phyloP scores from a whole-genome alignment of 2,797 vertebrate genomes.

The Trematomus bernacchii region DNA sequence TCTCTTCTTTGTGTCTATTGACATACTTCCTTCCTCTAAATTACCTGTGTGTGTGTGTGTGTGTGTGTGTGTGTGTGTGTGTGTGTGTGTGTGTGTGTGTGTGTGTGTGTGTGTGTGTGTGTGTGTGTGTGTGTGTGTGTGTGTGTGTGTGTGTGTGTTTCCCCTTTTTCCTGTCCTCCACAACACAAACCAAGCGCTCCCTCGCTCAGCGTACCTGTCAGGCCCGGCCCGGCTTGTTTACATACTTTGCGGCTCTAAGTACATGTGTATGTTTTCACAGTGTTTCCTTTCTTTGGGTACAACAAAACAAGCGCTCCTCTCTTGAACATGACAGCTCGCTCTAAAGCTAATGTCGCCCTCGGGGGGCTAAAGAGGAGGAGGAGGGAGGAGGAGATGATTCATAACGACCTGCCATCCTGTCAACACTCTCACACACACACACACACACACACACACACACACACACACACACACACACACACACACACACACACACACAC shows the following conservation, averaged over 20 bases:
- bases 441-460: constrained; percentile 34
- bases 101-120: too few relatives aligned
- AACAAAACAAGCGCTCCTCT: constrained; percentile 80
- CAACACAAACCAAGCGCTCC: constrained; percentile 49
- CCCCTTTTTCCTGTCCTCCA: not conserved
- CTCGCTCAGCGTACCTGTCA: constrained; percentile 44
- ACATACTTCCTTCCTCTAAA: constrained; percentile 58
- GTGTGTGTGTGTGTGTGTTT: too few relatives aligned
- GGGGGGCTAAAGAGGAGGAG: constrained; percentile 30
- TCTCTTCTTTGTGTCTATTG: constrained; percentile 43
- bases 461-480: constrained; percentile 37
- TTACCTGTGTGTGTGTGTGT: constrained; percentile 40
- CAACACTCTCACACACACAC: constrained; percentile 45
- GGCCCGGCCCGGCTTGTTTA: constrained; percentile 61
- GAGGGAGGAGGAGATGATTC: constrained; percentile 66
- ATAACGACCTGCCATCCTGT: constrained; percentile 73
- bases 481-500: constrained; percentile 41
- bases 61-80: not conserved
- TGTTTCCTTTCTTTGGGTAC: constrained; percentile 75
- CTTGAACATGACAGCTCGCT: constrained; percentile 77
- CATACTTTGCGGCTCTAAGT: constrained; percentile 79
- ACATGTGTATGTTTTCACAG: constrained; percentile 80
- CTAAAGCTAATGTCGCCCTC: constrained; percentile 68
- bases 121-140: constrained; percentile 8
- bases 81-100: too few relatives aligned